Percentiles rank a stretch among this genome's conserved stretches.
These are phyloP conservation scores for Lottia scabra DNA, from an alignment of 2,888 invertebrate genomes.

Conservation along the genomic window DNA sequence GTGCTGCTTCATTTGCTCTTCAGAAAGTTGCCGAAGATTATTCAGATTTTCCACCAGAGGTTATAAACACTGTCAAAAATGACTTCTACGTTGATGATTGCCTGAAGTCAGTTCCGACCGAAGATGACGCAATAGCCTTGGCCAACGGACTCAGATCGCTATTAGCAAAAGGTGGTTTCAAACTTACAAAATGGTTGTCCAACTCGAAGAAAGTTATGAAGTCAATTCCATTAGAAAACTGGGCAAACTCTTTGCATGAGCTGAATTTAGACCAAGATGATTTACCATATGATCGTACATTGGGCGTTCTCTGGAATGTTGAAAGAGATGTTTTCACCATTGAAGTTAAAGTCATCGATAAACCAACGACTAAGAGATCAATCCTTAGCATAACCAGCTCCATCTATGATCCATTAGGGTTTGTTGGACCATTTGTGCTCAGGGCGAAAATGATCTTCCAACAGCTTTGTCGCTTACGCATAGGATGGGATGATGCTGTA, in stretches of 20 bases:
- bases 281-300: not conserved
- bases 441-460: not conserved
- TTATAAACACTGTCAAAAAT: too few relatives aligned
- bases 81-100: slow-evolving; percentile 28
- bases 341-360: not conserved
- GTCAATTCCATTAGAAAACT: slow-evolving; percentile 24
- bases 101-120: slow-evolving; percentile 6
- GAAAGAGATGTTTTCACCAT: not conserved
- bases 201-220: slow-evolving; percentile 29
- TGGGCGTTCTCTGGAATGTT: not conserved
- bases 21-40: slow-evolving; percentile 4
- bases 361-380: not conserved
- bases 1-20: slow-evolving; percentile 14
- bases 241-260: slow-evolving; percentile 19
- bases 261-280: not conserved
- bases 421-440: not conserved
- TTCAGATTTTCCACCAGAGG: too few relatives aligned
- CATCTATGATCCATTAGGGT: not conserved
- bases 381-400: not conserved
- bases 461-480: not conserved
- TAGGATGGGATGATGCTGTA: not conserved
- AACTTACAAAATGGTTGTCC: slow-evolving; percentile 33
- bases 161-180: slow-evolving; percentile 22
- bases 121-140: not conserved
- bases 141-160: not conserved